phyloP scores from a whole-genome alignment of 1,140 invertebrate genomes.

The Branchinecta lynchi region DNA sequence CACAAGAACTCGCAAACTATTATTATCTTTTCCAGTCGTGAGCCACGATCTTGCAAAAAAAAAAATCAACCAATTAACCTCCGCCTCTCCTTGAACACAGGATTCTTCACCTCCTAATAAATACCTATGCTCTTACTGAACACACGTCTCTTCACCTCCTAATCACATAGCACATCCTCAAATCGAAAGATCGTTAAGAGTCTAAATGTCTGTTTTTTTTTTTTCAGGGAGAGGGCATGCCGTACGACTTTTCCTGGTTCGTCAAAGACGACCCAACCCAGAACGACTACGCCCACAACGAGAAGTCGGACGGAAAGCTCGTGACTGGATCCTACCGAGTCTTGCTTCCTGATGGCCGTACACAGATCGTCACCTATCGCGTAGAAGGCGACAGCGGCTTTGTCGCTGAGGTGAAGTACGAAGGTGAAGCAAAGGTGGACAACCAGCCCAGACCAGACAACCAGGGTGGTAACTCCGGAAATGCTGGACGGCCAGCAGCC shows the following conservation, averaged over 20 bases:
- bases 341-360: slow-evolving; percentile 25
- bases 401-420: slow-evolving; percentile 26
- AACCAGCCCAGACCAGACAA: slow-evolving; percentile 8
- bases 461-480: neutral
- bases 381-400: slow-evolving; percentile 26
- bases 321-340: slow-evolving; percentile 26
- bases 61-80: too few species aligned
- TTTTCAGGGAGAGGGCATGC: slow-evolving; percentile 11
- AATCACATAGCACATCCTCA: too few species aligned
- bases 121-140: too few species aligned
- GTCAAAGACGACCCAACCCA: slow-evolving; percentile 21
- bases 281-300: slow-evolving; percentile 24
- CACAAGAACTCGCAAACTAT: too few species aligned
- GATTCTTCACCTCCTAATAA: too few species aligned
- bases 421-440: slow-evolving; percentile 23
- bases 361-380: slow-evolving; percentile 25
- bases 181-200: too few species aligned
- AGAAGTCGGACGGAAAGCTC: slow-evolving; percentile 23
- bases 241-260: slow-evolving; percentile 19
- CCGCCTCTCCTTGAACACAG: too few species aligned
- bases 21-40: too few species aligned
- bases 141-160: too few species aligned
- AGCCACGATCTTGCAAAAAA: too few species aligned
- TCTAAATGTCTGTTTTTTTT: neutral
- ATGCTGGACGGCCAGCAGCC: too few species aligned